Conservation (phyloP, 1,140 invertebrate species). For the Charaxes varanes region DNA sequence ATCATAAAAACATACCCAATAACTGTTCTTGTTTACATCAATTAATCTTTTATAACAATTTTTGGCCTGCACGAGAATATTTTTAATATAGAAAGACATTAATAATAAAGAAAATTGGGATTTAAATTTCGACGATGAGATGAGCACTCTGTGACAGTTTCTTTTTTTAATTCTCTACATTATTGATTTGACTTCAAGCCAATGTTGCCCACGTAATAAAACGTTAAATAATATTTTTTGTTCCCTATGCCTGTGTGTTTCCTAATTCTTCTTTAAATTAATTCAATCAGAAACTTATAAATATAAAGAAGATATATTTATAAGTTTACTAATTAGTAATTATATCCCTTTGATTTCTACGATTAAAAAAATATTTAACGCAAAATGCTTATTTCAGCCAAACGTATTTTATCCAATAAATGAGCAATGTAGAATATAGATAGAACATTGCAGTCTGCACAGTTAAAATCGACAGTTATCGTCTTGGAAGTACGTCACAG, state of each 20-base stretch:
- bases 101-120: too few species aligned
- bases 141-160: slow-evolving; percentile 8
- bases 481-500: slow-evolving; percentile 28
- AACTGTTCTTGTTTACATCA: slow-evolving; percentile 32
- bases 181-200: slow-evolving; percentile 2
- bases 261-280: too few species aligned
- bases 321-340: too few species aligned
- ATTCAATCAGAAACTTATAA: too few species aligned
- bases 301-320: too few species aligned
- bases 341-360: too few species aligned
- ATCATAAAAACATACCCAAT: slow-evolving; percentile 36
- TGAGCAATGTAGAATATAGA: not conserved
- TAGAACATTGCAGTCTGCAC: slow-evolving; percentile 1
- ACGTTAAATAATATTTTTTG: too few species aligned
- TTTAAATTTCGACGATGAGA: too few species aligned
- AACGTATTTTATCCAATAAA: not conserved
- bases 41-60: slow-evolving; percentile 35
- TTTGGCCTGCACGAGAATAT: slow-evolving; percentile 33
- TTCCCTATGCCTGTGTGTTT: too few species aligned
- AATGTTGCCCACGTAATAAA: slow-evolving; percentile 1
- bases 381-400: too few species aligned
- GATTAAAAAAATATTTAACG: too few species aligned
- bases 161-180: not conserved
- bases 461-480: slow-evolving; percentile 14
- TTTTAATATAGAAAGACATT: slow-evolving; percentile 51